Evolutionary conservation across 2,797 vertebrate genomes (phyloP).

Genomic region (Hippopotamyrus pictus): DNA sequence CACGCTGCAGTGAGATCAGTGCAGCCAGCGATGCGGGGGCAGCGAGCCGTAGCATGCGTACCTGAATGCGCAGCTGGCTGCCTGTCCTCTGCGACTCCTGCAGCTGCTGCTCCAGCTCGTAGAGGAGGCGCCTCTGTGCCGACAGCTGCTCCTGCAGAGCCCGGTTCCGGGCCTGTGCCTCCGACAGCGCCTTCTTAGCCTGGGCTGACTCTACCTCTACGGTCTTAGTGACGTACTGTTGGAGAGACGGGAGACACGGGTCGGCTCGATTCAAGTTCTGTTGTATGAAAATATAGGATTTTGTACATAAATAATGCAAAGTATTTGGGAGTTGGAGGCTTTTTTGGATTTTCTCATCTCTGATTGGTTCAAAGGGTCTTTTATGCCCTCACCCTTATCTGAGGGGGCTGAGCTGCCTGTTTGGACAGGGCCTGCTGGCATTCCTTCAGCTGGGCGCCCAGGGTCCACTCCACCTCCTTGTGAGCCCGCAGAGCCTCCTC

Average conservation of each 20-base stretch:
- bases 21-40: not conserved
- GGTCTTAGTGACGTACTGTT: slow-evolving; percentile 70
- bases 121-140: slow-evolving; percentile 75
- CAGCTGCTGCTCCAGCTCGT: slow-evolving; percentile 84
- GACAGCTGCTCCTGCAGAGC: slow-evolving; percentile 82
- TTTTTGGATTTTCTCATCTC: not conserved
- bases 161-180: slow-evolving; percentile 71
- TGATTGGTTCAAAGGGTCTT: not conserved
- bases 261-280: not conserved
- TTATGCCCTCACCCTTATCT: slow-evolving; percentile 66
- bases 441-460: slow-evolving; percentile 66
- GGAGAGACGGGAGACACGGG: not conserved
- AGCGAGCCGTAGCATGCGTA: slow-evolving; percentile 23
- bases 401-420: slow-evolving; percentile 64
- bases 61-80: slow-evolving; percentile 80
- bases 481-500: slow-evolving; percentile 69
- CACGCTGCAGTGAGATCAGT: not conserved
- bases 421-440: slow-evolving; percentile 71
- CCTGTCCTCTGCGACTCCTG: slow-evolving; percentile 75
- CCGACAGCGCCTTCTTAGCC: slow-evolving; percentile 65
- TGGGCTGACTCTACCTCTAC: slow-evolving; percentile 78
- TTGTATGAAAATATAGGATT: not conserved
- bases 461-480: slow-evolving; percentile 66
- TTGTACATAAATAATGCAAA: not conserved
- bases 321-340: not conserved